Base-by-base conservation (phyloP, 2,888 invertebrate species). In the Mantis religiosa region DNA sequence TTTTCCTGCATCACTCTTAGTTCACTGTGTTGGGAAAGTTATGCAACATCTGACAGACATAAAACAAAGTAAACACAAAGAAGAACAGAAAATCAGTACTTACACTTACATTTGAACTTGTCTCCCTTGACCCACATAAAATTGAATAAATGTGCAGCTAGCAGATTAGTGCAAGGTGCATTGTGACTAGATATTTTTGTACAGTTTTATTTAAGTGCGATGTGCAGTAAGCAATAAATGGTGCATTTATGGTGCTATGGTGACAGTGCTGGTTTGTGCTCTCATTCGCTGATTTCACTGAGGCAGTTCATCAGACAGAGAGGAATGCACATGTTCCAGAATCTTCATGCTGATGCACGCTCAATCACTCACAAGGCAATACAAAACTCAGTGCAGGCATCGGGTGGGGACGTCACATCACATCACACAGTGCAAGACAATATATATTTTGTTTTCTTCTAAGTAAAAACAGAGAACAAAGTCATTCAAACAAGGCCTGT, bases 341-440 rank as follows among this genome's bases (percentile, higher is more conserved):
- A 71, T 71, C 54, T 71, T 71, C 54, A 71, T 71, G 54, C 54
- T 71, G 54, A 71, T 71, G 54, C 54, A 71, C 54, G 54, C 20
- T 20, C 54, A 71, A 71, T 71, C 54, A 71, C 54, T 71, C 54
- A 71, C 54, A 71, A 71, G 54, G 54, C 54, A 71, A 20, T 71
- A 71, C 54, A 71, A 71, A 71, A 71, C 25, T 71, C 54, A 71
- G 54, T 71, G 54, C 54, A 71, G 54, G 54, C 54, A 71, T 71
- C 54, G 54, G 54, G 54, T 71, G 2, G 54, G 54, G 54, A 71
- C 54, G 12, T 28, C 87, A 87, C 87, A 87, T 82, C 87, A 87
- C 87, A 87, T 87, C 81, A 82, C 86, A 86, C 82, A 87, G 82
- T 87, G 87, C 87, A 87, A 87, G 82, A 87, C 87, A 87, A 82